A percentile compares a stretch with the other conserved stretches of the same genome.
Evolutionary conservation across 2,113 vertebrate genomes (phyloP).

Genomic region (Cyrtonyx montezumae): DNA sequence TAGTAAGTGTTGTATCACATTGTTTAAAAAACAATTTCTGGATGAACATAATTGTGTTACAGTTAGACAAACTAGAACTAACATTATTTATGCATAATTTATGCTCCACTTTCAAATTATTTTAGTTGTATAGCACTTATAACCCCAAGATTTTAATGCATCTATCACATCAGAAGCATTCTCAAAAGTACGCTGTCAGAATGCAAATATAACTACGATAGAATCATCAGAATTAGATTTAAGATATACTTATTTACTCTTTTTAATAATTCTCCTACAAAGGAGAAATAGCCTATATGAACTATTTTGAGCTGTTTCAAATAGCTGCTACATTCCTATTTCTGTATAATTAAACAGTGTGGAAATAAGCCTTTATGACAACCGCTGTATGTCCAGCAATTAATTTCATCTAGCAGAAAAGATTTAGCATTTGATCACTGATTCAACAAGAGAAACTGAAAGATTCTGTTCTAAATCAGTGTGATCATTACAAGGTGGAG

Average conservation of each 20-base stretch:
- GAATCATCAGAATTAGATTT: background rate
- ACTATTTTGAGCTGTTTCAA: background rate
- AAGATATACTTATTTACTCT: background rate
- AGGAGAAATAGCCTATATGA: background rate
- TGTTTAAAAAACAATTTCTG: no score
- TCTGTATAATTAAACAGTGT: background rate
- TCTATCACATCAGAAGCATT: background rate
- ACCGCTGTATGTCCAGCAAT: background rate
- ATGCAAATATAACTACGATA: background rate
- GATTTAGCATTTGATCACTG: background rate
- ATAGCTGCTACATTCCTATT: background rate
- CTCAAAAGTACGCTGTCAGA: background rate
- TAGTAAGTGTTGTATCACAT: no score
- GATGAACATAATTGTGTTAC: no score
- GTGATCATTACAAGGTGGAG: background rate
- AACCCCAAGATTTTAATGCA: fast-evolving
- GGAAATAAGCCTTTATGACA: background rate
- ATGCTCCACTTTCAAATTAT: background rate
- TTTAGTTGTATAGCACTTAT: background rate
- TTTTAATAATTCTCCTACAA: background rate
- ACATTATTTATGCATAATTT: background rate
- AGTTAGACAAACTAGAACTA: background rate
- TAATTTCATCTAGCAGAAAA: background rate
- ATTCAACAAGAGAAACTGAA: background rate
- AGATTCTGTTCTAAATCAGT: background rate